A percentile compares a stretch with the other conserved stretches of the same genome.
Conservation (phyloP, 53 echinoderm and acorn worm genomes). For the Hippasteria phrygiana region DNA sequence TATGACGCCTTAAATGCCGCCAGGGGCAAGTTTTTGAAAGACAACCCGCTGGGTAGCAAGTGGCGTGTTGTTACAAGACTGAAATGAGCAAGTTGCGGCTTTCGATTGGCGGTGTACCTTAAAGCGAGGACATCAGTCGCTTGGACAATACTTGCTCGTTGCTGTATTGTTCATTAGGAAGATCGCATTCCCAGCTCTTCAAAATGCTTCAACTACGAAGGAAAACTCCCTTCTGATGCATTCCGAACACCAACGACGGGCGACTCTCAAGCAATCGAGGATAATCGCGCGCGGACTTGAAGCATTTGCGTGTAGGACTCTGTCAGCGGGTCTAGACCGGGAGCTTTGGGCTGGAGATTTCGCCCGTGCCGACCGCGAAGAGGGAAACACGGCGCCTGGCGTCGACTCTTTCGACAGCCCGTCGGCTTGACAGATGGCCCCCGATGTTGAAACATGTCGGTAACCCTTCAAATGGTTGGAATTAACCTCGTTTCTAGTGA, state of each 20-base stretch:
- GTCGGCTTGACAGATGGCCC: conserved; percentile 53
- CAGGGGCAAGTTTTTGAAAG: neutral
- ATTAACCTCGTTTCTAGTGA: conserved; percentile 23
- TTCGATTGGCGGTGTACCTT: conserved; percentile 2
- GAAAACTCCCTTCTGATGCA: too few species aligned
- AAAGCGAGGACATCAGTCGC: neutral
- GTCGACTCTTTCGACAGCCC: conserved; percentile 41
- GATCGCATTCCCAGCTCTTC: neutral
- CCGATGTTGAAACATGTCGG: conserved; percentile 36
- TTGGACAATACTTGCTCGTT: neutral
- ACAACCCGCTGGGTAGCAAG: neutral
- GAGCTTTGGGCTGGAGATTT: conserved; percentile 7
- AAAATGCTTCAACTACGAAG: neutral
- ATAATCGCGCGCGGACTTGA: neutral
- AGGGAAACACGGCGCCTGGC: conserved; percentile 14
- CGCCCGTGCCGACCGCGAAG: conserved; percentile 17
- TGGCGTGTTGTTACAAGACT: neutral
- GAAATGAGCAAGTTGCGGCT: conserved; percentile 33
- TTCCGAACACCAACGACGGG: too few species aligned
- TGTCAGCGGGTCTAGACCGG: conserved; percentile 28
- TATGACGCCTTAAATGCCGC: too few species aligned
- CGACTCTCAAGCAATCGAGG: too few species aligned
- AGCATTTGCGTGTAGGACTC: conserved; percentile 48
- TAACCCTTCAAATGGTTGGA: neutral
- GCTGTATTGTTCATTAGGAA: neutral